A percentile compares a stretch with the other conserved stretches of the same genome.
phyloP scores from a whole-genome alignment of 2,888 invertebrate genomes.

The Aproaerema taeniolella region DNA sequence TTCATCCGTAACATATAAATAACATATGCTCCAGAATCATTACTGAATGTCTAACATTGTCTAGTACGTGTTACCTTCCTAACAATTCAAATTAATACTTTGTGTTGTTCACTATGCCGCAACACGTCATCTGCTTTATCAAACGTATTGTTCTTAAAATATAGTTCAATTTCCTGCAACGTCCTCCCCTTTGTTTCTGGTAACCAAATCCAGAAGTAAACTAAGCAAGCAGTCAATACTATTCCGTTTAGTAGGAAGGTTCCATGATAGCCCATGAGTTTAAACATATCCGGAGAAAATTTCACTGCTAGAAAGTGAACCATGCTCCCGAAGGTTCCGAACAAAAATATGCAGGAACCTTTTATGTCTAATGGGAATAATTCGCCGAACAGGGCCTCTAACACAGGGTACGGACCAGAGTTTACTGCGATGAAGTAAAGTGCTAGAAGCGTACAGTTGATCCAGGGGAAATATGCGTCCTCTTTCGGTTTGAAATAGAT shows the following conservation, averaged over 20 bases:
- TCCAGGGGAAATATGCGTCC: slow-evolving; percentile 14
- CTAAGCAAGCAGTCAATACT: slow-evolving; percentile 22
- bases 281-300: slow-evolving; percentile 22
- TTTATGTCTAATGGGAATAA: slow-evolving; percentile 30
- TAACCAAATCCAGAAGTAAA: slow-evolving; percentile 26
- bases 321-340: slow-evolving; percentile 20
- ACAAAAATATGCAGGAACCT: slow-evolving; percentile 18
- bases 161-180: slow-evolving; percentile 33
- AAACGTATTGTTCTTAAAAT: slow-evolving; percentile 24
- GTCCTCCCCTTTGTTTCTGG: slow-evolving; percentile 33
- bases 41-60: no score
- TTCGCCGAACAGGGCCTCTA: slow-evolving; percentile 28
- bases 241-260: slow-evolving; percentile 26
- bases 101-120: background rate
- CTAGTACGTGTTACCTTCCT: no score
- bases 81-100: background rate
- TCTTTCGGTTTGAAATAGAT: slow-evolving; percentile 17
- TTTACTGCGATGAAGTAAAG: slow-evolving; percentile 24
- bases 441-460: slow-evolving; percentile 22
- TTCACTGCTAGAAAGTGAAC: slow-evolving; percentile 26
- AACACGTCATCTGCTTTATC: slow-evolving; percentile 8
- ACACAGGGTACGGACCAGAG: slow-evolving; percentile 27
- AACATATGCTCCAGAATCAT: no score
- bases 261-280: slow-evolving; percentile 27
- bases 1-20: no score